Evolutionary conservation across 2,888 invertebrate genomes (phyloP), one percentile per base, ranked within the genome.

Genomic region (Eristalis tenax): DNA sequence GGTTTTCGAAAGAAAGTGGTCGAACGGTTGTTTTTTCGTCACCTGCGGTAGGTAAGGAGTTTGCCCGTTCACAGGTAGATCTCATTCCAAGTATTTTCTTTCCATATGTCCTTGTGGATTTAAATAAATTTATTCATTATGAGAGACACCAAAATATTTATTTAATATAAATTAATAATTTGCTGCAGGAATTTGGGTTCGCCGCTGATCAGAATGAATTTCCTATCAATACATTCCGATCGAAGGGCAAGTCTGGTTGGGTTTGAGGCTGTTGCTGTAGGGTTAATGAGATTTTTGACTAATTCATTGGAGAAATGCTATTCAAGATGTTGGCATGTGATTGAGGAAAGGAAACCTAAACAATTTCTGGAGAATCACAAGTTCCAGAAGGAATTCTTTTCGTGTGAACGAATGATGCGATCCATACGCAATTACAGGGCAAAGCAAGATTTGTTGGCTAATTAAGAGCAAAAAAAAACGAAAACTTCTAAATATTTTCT

Each of bases 11-110:
- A 65, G 65, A 74, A 56, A 56, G 74, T 32, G 38, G 35, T 23
- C 66, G 8, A 15, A 66, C 2, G 64, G 65, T 40, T 56, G 64
- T 74, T 10, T 1, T 35, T 57, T 26, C 65, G 35, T 65, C 74
- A 74, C 74, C 74, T 74, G 74, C 74, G 74, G 74, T 74, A 74
- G 74, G 74, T 74, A 74, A 50, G 50, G 1, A 50, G 50, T 50
- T 50, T 50, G 8, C 50, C 50, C 18, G 18, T 50, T 50, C 50
- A 50, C 50, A 50, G 50, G 50, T 50, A 38, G 38, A 38, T 38
- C 13, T 13, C 38, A 38, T 38, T 38, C 38, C 2, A 2, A 50
- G 18, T 50, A 18, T 50, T 18, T 2, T 18, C 50, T 8, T 50
- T 50, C 18, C 50, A 50, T 50, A 50, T 50, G 50, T 50, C 50